Evolutionary conservation across 2,113 vertebrate species (phyloP).

Genomic region (Ptilonorhynchus violaceus): DNA sequence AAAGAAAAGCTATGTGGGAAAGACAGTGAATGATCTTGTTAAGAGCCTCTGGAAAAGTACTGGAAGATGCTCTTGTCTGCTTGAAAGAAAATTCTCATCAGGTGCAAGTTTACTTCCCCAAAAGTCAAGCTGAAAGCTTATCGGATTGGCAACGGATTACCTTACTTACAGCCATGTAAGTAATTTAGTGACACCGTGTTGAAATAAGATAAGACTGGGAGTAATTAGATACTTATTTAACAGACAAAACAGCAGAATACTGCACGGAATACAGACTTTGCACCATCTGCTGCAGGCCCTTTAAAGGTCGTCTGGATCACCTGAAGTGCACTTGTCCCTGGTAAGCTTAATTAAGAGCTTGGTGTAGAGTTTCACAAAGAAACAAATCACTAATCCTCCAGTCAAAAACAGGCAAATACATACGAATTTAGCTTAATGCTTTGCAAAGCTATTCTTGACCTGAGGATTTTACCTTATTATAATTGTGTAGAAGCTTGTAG

Average conservation of each 20-base stretch:
- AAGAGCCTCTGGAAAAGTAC: constrained; percentile 18
- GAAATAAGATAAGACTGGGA: constrained; percentile 69
- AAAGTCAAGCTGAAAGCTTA: constrained; percentile 62
- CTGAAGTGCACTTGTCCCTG: constrained; percentile 59
- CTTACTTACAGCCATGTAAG: constrained; percentile 58
- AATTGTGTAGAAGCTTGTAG: neutral
- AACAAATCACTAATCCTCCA: constrained; percentile 23
- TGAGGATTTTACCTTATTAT: neutral
- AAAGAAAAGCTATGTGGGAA: neutral
- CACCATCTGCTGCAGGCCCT: constrained; percentile 63
- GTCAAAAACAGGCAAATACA: constrained; percentile 30
- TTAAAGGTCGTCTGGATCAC: constrained; percentile 67
- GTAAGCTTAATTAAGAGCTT: constrained; percentile 59
- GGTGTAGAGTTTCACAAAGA: constrained; percentile 13
- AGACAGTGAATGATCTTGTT: neutral
- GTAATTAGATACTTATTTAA: constrained; percentile 71
- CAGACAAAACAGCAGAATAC: constrained; percentile 61
- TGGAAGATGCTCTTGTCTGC: neutral
- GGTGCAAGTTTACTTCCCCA: constrained; percentile 29
- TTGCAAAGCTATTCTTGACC: neutral
- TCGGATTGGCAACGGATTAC: constrained; percentile 60
- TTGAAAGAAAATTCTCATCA: constrained; percentile 25
- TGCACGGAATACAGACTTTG: neutral
- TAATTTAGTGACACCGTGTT: constrained; percentile 63
- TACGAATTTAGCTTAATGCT: constrained; percentile 18